Base-by-base conservation (phyloP, 1,140 invertebrate species). In the Hylyphantes graminicola region DNA sequence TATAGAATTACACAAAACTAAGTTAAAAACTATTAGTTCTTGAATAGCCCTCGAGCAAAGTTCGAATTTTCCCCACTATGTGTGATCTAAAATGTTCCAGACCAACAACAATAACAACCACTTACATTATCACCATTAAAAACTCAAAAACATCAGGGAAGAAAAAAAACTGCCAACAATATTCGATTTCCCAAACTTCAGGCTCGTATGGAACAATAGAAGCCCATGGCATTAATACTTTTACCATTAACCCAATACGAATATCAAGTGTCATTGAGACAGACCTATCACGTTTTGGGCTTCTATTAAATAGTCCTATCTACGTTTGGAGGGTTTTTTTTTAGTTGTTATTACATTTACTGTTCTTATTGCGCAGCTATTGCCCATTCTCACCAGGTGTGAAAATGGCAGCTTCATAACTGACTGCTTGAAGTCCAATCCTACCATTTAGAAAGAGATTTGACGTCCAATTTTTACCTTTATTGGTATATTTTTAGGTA, bases 251-350 rank as follows among this genome's bases (percentile, higher is more conserved):
- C 63, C 21, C 17, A 13, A 21, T 78, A 55, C 67, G 57, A 78
- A 64, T 78, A 78, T 65, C 64, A 78, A 63, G 63, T 78, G 76
- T 67, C 76, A 78, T 67, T 67, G 51, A 17, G 67, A 78, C 76
- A 67, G 11, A 67, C 35, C 35, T 35, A 35, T 78, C 76, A 67
- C 76, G 64, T 78, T 78, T 67, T 65, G 7, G 64, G 51, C 59
- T 54, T 67, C 63, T 53, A 63, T 67, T 78, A 70, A n/a, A 17
- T 51, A 70, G 68, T 54, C 51, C 57, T 74, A 74, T 74, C 57
- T 70, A 51, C 21, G 17, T 68, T 68, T 50, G 7, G 6, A 5
- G 5, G 48, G 8, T 35, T 15, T 15, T n/a, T 68, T 51, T 68
- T 50, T 51, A 50, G 67, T 68, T 70, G 57, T 59, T 59, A n/a